Percentiles rank a stretch among this genome's conserved stretches.
Evolutionary conservation across 2,113 vertebrate species (phyloP).

Genomic region (Percina caprodes): DNA sequence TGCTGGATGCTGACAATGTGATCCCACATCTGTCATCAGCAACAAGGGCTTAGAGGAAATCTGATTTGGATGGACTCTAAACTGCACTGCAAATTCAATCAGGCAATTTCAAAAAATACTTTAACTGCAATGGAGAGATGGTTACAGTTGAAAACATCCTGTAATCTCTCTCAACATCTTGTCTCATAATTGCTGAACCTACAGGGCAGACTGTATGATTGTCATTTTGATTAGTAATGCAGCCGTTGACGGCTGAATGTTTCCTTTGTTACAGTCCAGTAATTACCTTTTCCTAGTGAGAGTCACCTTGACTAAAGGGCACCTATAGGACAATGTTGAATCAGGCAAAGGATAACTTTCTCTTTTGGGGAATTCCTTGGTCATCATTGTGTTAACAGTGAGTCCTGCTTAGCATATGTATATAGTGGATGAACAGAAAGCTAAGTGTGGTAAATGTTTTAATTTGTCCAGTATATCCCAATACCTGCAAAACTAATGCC

Average conservation of each 20-base stretch:
- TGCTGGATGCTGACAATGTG: constrained; percentile 5
- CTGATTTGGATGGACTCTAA: constrained; percentile 29
- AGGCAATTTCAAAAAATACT: constrained; percentile 53
- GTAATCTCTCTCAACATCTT: constrained; percentile 63
- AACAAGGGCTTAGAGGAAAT: constrained; percentile 13
- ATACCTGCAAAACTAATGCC: no score
- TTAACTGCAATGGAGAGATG: constrained; percentile 12
- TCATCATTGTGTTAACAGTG: not conserved
- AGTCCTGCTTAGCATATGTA: not conserved
- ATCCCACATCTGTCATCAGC: constrained; percentile 30
- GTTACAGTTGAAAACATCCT: constrained; percentile 10
- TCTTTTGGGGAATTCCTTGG: not conserved
- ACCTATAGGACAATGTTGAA: constrained; percentile 20
- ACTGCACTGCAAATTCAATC: constrained; percentile 18
- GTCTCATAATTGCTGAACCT: constrained; percentile 49
- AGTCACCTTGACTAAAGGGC: constrained; percentile 71
- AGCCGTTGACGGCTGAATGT: constrained; percentile 62
- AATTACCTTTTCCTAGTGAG: constrained; percentile 29
- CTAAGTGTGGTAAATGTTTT: not conserved
- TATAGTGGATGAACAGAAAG: not conserved
- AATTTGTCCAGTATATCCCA: not conserved
- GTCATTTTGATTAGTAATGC: constrained; percentile 43
- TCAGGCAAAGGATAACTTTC: not conserved
- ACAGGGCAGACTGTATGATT: constrained; percentile 33
- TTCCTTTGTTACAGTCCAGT: constrained; percentile 65